Base-by-base conservation (phyloP, 2,888 invertebrate genomes). In the Thymelicus sylvestris region DNA sequence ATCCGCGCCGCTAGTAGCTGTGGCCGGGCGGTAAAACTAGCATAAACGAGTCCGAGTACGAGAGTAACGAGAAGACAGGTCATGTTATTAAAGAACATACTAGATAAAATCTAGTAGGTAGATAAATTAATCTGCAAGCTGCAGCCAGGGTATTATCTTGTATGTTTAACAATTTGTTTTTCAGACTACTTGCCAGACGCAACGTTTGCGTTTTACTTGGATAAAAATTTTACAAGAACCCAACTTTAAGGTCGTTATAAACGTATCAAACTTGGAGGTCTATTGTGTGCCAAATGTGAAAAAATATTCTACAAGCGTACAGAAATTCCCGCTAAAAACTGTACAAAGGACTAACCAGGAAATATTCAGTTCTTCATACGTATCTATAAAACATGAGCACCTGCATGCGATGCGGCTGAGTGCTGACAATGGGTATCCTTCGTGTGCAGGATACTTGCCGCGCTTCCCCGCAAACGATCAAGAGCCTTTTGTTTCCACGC, bases 401-500 rank as follows among this genome's bases (percentile, higher is more conserved):
- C 65, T 74, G 59, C 69, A 57, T 24, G 61, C 52, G 67, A 65
- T 67, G 67, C 15, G 63, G 67, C 66, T 60, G 68, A 73, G 15
- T 60, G 67, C 66, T 60, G 68, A 73, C 74, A 75, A 74, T 74
- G 69, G 71, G 79, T 75, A 80, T 82, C 78, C 78, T 76, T 74
- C 76, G 76, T 77, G 80, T 78, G 78, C 80, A 77, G 77, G 76
- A 75, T 76, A 77, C 80, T 77, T 77, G 77, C 78, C 71, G 68
- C 73, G 72, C 75, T 76, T 73, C 69, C 75, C 47, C 77, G 73
- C 73, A 75, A 78, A 75, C 77, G 76, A 79, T 78, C 77, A 84
- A 84, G 83, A 83, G 71, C 82, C 81, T 82, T 57, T 86, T 86
- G 86, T 86, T 81, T 78, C 74, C 74, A 73, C 57, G 67, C 60